Conservation (phyloP, 2,113 vertebrate species). For the Eublepharis macularius region DNA sequence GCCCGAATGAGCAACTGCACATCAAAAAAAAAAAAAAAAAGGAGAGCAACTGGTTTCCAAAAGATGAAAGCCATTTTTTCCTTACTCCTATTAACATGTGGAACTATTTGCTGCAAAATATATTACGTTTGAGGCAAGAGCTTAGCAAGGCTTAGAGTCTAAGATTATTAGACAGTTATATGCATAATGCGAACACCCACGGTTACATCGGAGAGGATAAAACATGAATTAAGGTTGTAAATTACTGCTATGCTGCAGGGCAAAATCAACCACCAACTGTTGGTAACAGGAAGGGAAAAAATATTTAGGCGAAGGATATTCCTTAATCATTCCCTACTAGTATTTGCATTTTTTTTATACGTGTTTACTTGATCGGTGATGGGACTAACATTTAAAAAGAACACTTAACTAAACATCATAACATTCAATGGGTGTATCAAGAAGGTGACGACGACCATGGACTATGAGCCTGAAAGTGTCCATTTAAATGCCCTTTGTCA, state of each 20-base stretch:
- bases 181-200: conserved; percentile 27
- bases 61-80: neutral
- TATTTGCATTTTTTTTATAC: neutral
- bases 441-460: neutral
- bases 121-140: conserved; percentile 4
- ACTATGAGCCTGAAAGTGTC: neutral
- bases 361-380: neutral
- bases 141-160: conserved; percentile 13
- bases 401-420: neutral
- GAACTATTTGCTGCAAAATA: conserved; percentile 26
- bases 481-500: too few relatives aligned
- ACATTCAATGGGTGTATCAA: neutral
- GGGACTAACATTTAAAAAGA: too few relatives aligned
- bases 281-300: neutral
- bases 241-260: conserved; percentile 14
- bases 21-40: neutral
- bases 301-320: neutral
- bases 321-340: neutral
- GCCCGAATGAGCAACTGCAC: neutral
- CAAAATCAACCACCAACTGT: conserved; percentile 22
- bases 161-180: conserved; percentile 32
- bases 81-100: neutral
- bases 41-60: neutral
- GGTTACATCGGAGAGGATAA: conserved; percentile 25
- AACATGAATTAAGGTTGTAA: conserved; percentile 35